phyloP scores from a whole-genome alignment of 30 jellyfish, hydroid and myxozoan genomes.

The Pseudorhiza aurosa region DNA sequence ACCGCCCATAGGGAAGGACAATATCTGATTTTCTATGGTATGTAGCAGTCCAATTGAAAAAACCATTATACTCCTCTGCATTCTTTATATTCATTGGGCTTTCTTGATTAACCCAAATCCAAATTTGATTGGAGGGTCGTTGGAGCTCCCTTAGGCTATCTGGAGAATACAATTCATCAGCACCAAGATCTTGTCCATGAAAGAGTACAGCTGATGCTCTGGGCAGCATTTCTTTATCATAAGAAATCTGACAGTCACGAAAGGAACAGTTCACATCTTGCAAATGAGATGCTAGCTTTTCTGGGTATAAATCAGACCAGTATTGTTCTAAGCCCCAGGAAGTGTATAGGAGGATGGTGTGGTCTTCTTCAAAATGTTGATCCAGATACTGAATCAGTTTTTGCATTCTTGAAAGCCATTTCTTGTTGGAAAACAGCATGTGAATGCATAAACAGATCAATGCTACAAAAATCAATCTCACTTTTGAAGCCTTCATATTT shows the following conservation, averaged over 20 bases:
- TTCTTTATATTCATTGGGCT: conserved; percentile 71
- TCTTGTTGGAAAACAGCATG: not conserved
- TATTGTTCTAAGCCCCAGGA: conserved; percentile 41
- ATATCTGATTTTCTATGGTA: conserved; percentile 83
- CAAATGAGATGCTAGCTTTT: conserved; percentile 10
- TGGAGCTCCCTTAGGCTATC: conserved; percentile 4
- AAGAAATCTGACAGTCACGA: conserved; percentile 67
- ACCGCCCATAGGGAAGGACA: conserved; percentile 76
- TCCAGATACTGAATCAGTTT: too few species aligned
- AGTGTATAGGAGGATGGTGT: conserved; percentile 26
- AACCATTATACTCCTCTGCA: conserved; percentile 46
- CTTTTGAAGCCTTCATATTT: not conserved
- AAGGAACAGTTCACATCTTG: conserved; percentile 47
- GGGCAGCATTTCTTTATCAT: conserved; percentile 57
- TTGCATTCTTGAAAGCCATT: not conserved
- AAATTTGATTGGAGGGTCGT: conserved; percentile 63
- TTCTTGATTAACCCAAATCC: conserved; percentile 95
- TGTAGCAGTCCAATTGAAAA: conserved; percentile 96
- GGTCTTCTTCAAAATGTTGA: not conserved
- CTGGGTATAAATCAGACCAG: conserved; percentile 39
- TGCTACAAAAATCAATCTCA: not conserved
- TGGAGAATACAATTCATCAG: conserved; percentile 45
- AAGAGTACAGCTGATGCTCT: conserved; percentile 88
- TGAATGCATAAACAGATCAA: not conserved
- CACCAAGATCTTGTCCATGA: conserved; percentile 83